Percentiles rank a stretch among this genome's conserved stretches.
phyloP scores from a whole-genome alignment of 2,797 vertebrate species.

The Sylvia borin region DNA sequence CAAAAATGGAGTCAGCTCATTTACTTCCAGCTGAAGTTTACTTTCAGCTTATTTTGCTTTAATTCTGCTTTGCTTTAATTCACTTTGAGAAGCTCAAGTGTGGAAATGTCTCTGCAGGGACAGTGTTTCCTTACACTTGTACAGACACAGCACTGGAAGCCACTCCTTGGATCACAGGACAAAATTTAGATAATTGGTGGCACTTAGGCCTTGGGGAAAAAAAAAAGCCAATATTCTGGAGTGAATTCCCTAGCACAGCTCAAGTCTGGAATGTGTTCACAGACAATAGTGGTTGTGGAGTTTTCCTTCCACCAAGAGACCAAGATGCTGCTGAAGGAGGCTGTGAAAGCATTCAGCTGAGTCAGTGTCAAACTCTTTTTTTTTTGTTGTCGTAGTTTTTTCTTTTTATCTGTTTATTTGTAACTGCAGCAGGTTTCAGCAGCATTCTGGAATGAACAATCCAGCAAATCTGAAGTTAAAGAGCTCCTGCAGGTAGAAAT shows the following conservation, averaged over 20 bases:
- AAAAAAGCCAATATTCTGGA: background rate
- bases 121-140: background rate
- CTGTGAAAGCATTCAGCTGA: background rate
- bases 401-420: background rate
- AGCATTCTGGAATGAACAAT: background rate
- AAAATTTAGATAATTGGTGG: background rate
- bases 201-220: background rate
- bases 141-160: background rate
- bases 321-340: background rate
- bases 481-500: background rate
- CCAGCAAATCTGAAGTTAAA: background rate
- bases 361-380: background rate
- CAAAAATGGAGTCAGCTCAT: background rate
- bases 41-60: background rate
- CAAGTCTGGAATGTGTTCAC: background rate
- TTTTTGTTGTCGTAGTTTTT: background rate
- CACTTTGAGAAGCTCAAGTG: background rate
- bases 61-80: background rate
- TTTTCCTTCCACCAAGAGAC: background rate
- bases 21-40: background rate
- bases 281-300: background rate
- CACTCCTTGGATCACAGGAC: background rate
- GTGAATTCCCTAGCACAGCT: background rate
- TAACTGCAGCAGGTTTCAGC: background rate
- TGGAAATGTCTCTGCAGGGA: background rate